Evolutionary conservation across 2,888 invertebrate species (phyloP).

Genomic region (Drosophila parthenogenetica): DNA sequence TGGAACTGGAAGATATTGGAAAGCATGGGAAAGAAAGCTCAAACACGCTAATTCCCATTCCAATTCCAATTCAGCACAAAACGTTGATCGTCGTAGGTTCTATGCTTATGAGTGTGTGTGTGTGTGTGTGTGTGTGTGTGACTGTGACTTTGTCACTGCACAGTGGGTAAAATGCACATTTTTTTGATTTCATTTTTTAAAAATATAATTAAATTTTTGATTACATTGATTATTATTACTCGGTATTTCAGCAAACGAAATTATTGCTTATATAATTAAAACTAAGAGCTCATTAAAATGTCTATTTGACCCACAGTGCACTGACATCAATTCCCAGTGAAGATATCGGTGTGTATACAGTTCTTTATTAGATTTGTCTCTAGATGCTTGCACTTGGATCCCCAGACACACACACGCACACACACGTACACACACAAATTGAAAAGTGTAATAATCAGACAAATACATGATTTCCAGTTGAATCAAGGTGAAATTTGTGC

Average conservation of each 20-base stretch:
- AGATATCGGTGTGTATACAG: conserved; percentile 23
- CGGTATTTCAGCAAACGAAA: too few relatives aligned
- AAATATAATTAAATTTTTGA: too few relatives aligned
- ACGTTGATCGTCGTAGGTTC: conserved; percentile 17
- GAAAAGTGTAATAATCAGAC: conserved; percentile 48
- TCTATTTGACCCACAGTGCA: conserved; percentile 46
- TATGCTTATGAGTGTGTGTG: not conserved
- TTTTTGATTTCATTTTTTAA: too few relatives aligned
- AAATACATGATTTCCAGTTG: conserved; percentile 31
- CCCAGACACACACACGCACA: conserved; percentile 20
- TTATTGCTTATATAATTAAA: too few relatives aligned
- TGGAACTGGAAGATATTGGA: conserved; percentile 23
- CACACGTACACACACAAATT: conserved; percentile 31
- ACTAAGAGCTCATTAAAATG: too few relatives aligned
- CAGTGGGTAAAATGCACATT: too few relatives aligned
- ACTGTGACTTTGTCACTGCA: conserved; percentile 24
- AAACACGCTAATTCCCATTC: conserved; percentile 21
- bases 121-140: not conserved
- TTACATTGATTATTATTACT: too few relatives aligned
- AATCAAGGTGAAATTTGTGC: conserved; percentile 51
- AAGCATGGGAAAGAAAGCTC: conserved; percentile 23
- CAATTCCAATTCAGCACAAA: conserved; percentile 51
- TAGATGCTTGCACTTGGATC: conserved; percentile 53
- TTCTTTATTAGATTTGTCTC: conserved; percentile 61
- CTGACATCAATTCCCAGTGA: conserved; percentile 72